These are phyloP conservation scores for Tetramorium parvispinum DNA, from an alignment of 1,140 invertebrate genomes.

Conservation along the genomic window DNA sequence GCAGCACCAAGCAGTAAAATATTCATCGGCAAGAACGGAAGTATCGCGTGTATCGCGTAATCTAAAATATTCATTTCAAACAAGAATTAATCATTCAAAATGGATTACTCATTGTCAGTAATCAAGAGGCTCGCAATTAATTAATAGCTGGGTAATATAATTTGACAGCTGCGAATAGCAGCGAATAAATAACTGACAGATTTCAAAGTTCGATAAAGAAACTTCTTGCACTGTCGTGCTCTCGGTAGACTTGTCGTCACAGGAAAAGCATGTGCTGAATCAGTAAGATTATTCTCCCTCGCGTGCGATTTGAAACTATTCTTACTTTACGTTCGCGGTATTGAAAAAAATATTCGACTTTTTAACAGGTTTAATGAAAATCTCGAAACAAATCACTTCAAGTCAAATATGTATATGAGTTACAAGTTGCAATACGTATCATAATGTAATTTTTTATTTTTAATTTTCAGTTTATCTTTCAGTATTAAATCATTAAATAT, in stretches of 20 bases:
- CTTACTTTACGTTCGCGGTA: neutral
- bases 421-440: neutral
- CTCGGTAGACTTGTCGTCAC: neutral
- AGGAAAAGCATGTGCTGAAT: slow-evolving; percentile 42
- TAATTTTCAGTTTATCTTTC: neutral
- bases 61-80: neutral
- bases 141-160: neutral
- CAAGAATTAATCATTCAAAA: neutral
- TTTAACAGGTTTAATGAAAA: neutral
- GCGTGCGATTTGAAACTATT: neutral
- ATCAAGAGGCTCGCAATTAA: neutral
- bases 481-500: neutral
- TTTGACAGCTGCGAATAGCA: neutral
- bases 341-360: neutral
- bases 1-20: neutral
- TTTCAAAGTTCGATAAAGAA: slow-evolving; percentile 23
- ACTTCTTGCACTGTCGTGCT: slow-evolving; percentile 28
- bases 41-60: neutral
- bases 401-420: neutral
- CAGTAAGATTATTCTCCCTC: slow-evolving; percentile 14
- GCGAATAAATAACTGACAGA: slow-evolving; percentile 12
- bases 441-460: neutral
- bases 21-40: neutral
- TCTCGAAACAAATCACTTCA: neutral
- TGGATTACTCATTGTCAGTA: neutral